Evolutionary conservation across 2,888 invertebrate species (phyloP).

Genomic region (Hirtodrosophila alboralis): DNA sequence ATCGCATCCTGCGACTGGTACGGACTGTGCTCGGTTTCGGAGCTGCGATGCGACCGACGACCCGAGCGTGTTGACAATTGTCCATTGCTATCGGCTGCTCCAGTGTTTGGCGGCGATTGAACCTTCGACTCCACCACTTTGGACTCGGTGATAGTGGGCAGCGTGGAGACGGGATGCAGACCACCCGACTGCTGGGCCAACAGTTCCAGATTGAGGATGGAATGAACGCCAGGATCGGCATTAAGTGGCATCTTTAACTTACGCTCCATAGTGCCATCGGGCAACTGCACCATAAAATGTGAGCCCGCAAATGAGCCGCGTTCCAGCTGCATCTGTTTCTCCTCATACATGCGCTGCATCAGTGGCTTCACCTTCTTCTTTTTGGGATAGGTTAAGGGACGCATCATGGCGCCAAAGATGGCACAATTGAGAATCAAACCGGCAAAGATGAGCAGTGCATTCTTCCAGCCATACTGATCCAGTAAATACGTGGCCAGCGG

Average conservation of each 20-base stretch:
- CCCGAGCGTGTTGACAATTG: slow-evolving; percentile 70
- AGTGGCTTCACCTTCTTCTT: slow-evolving; percentile 88
- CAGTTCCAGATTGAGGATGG: slow-evolving; percentile 94
- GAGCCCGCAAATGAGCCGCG: slow-evolving; percentile 94
- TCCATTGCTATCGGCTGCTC: slow-evolving; percentile 75
- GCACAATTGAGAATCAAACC: slow-evolving; percentile 96
- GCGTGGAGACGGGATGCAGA: slow-evolving; percentile 92
- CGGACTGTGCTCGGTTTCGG: slow-evolving; percentile 82
- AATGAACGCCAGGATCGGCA: slow-evolving; percentile 96
- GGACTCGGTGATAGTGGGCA: slow-evolving; percentile 95
- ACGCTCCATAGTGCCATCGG: slow-evolving; percentile 95
- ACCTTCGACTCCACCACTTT: slow-evolving; percentile 86
- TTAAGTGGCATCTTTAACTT: slow-evolving; percentile 95
- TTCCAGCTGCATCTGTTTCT: slow-evolving; percentile 95
- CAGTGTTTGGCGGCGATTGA: slow-evolving; percentile 63
- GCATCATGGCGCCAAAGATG: slow-evolving; percentile 89
- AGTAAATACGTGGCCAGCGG: slow-evolving; percentile 93
- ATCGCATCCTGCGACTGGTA: slow-evolving; percentile 85
- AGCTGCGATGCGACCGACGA: slow-evolving; percentile 80
- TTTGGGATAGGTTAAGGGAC: slow-evolving; percentile 84
- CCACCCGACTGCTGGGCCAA: slow-evolving; percentile 87
- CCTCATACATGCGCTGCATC: slow-evolving; percentile 96
- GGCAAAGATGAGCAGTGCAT: slow-evolving; percentile 95
- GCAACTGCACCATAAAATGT: slow-evolving; percentile 93
- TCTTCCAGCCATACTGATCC: slow-evolving; percentile 93